These are phyloP conservation scores for Parochlus steinenii DNA, from an alignment of 2,888 invertebrate genomes.

Conservation along the genomic window DNA sequence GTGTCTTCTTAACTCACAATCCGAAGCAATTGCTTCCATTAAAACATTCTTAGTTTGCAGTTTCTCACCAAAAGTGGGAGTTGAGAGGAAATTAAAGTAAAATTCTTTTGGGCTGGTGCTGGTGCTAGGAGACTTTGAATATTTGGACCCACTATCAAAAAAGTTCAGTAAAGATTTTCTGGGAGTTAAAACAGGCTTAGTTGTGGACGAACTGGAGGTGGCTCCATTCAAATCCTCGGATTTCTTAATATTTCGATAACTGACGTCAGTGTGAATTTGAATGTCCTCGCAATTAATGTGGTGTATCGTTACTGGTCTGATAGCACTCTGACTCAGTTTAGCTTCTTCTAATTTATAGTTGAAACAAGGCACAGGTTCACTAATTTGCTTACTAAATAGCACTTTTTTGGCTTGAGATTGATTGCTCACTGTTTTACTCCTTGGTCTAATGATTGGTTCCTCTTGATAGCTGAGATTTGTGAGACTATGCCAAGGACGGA, in stretches of 20 bases:
- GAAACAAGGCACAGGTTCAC: slow-evolving; percentile 9
- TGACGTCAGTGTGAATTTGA: slow-evolving; percentile 30
- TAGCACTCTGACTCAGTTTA: not conserved
- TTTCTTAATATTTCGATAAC: too few species aligned
- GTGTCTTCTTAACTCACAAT: not conserved
- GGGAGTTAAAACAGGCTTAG: too few species aligned
- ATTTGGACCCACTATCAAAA: slow-evolving; percentile 14
- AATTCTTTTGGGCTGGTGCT: slow-evolving; percentile 25
- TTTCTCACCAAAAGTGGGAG: slow-evolving; percentile 29
- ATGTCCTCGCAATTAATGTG: slow-evolving; percentile 29
- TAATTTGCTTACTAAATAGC: slow-evolving; percentile 1
- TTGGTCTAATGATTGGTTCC: slow-evolving; percentile 16
- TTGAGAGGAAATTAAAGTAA: slow-evolving; percentile 18
- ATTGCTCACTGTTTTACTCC: slow-evolving; percentile 19
- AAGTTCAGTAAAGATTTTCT: too few species aligned
- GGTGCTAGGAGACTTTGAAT: slow-evolving; percentile 18
- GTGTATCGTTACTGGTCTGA: slow-evolving; percentile 5
- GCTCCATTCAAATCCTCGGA: too few species aligned
- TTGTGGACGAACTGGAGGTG: too few species aligned
- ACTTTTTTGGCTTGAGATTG: slow-evolving; percentile 8
- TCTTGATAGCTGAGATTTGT: slow-evolving; percentile 24
- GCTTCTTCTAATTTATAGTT: not conserved
- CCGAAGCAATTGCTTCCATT: slow-evolving; percentile 20
- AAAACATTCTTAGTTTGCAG: too few species aligned
- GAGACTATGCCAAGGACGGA: slow-evolving; percentile 30